Conservation (phyloP, 2,797 vertebrate genomes). For the Alauda arvensis region DNA sequence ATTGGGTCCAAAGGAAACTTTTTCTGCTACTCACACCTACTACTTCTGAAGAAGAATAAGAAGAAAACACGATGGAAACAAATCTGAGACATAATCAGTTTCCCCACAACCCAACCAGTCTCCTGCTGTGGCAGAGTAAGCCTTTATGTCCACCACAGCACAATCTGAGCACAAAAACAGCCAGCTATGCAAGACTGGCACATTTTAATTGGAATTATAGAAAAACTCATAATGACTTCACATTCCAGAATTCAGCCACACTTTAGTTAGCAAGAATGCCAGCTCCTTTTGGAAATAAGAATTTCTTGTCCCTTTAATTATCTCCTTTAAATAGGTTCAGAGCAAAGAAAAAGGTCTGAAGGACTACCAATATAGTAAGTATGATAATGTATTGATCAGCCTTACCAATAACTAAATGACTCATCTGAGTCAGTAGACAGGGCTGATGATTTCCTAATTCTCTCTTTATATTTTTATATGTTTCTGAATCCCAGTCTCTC, state of each 20-base stretch:
- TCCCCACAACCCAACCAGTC: neutral
- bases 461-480: neutral
- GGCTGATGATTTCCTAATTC: neutral
- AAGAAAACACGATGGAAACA: neutral
- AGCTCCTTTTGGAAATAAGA: neutral
- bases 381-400: neutral
- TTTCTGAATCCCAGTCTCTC: neutral
- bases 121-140: neutral
- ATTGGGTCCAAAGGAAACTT: neutral
- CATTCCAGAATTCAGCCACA: neutral
- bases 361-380: neutral
- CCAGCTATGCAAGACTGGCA: neutral
- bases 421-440: neutral
- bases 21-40: neutral
- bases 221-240: neutral
- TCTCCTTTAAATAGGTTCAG: neutral
- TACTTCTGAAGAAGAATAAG: neutral
- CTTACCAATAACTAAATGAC: neutral
- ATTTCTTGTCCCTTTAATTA: neutral
- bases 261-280: neutral
- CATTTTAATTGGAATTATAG: neutral
- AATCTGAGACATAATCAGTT: neutral
- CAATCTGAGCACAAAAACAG: neutral
- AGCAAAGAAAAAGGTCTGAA: neutral
- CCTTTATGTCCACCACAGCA: rapidly evolving